Conservation (phyloP, 2,797 vertebrate genomes). For the Octomys mimax region DNA sequence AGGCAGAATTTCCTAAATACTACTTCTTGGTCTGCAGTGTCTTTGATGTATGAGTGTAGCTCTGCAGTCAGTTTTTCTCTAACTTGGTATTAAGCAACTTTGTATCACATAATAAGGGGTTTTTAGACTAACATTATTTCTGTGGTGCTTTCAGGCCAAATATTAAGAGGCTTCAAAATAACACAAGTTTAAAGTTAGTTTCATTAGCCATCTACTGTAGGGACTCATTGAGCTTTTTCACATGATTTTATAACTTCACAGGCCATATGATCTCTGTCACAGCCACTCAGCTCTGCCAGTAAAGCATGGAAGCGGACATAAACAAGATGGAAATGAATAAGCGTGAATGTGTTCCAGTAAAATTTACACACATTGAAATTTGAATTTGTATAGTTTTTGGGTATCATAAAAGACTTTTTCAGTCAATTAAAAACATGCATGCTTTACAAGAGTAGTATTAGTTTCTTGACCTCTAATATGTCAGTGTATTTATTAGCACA, state of each 20-base stretch:
- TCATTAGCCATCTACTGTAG: background rate
- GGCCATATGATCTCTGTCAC: background rate
- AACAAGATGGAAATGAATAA: background rate
- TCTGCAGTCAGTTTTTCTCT: background rate
- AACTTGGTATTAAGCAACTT: background rate
- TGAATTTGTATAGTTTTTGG: background rate
- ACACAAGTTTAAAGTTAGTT: background rate
- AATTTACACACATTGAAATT: background rate
- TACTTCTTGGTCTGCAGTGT: background rate
- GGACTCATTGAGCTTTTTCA: background rate
- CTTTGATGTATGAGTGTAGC: background rate
- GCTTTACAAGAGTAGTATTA: background rate
- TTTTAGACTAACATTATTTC: slow-evolving; percentile 1
- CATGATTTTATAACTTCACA: background rate
- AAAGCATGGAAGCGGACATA: background rate
- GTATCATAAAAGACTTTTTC: background rate
- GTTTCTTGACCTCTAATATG: background rate
- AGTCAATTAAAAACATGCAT: background rate
- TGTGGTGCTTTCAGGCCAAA: background rate
- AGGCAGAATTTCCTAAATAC: background rate
- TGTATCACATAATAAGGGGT: background rate
- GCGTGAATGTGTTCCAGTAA: background rate
- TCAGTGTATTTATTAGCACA: background rate
- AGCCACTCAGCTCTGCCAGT: background rate
- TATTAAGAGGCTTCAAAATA: background rate